phyloP scores from a whole-genome alignment of 2,113 vertebrate genomes.

The Isurus oxyrinchus region DNA sequence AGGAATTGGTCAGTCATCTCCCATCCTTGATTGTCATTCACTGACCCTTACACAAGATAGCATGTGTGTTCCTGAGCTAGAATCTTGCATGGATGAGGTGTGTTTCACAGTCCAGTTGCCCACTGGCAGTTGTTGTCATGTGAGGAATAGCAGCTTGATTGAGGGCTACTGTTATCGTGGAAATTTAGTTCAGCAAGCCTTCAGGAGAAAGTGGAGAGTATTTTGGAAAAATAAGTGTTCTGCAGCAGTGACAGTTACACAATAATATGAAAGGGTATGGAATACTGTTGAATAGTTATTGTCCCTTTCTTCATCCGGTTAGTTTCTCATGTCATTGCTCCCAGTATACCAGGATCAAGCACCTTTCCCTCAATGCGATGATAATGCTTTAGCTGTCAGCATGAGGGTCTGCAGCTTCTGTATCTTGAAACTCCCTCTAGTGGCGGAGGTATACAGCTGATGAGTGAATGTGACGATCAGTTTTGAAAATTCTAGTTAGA shows the following conservation, averaged over 20 bases:
- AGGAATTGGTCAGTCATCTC: neutral
- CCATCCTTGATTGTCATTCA: neutral
- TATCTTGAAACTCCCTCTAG: neutral
- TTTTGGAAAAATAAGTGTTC: neutral
- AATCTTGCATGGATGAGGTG: neutral
- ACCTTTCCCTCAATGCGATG: neutral
- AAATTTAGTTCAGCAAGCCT: neutral
- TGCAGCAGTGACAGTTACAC: neutral
- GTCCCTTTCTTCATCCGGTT: neutral
- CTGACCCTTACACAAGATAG: neutral
- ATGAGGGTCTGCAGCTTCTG: neutral
- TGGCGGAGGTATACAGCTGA: neutral
- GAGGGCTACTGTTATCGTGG: neutral
- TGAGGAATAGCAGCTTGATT: neutral
- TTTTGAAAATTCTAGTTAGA: neutral
- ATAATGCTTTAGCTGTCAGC: neutral
- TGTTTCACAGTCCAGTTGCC: neutral
- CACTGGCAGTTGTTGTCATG: neutral
- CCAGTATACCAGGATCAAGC: neutral
- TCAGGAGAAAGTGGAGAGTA: neutral
- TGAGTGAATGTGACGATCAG: neutral
- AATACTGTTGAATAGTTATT: neutral
- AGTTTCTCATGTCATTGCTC: neutral
- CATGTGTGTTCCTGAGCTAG: neutral
- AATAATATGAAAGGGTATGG: neutral